Conservation (phyloP, 2,113 vertebrate genomes). For the Grallaria varia region DNA sequence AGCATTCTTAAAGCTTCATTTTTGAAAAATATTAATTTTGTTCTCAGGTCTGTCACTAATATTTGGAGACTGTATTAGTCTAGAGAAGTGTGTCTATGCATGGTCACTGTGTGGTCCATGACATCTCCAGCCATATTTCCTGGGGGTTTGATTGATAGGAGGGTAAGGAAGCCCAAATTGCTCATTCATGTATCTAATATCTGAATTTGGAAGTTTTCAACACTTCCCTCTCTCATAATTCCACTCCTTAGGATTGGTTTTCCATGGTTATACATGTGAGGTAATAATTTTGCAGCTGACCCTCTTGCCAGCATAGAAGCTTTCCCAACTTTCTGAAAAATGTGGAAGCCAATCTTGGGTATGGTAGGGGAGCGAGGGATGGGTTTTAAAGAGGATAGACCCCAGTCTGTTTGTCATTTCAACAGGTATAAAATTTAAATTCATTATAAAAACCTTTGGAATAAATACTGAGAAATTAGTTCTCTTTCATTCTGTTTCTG, state of each 20-base stretch:
- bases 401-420: background rate
- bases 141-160: background rate
- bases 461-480: background rate
- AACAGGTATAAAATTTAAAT: background rate
- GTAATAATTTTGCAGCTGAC: background rate
- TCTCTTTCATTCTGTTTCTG: background rate
- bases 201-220: background rate
- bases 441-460: background rate
- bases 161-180: background rate
- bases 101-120: background rate
- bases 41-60: background rate
- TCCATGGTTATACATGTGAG: background rate
- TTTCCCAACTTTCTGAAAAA: background rate
- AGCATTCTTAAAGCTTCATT: background rate
- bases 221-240: background rate
- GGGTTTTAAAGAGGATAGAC: background rate
- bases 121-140: background rate
- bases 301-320: background rate
- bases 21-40: background rate
- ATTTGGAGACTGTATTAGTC: background rate
- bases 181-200: fast-evolving
- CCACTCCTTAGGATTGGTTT: fast-evolving
- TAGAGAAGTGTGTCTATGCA: background rate
- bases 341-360: background rate
- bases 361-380: fast-evolving